These are phyloP conservation scores for Hypselothyrea guttata DNA, from an alignment of 2,888 invertebrate species.

Conservation along the genomic window DNA sequence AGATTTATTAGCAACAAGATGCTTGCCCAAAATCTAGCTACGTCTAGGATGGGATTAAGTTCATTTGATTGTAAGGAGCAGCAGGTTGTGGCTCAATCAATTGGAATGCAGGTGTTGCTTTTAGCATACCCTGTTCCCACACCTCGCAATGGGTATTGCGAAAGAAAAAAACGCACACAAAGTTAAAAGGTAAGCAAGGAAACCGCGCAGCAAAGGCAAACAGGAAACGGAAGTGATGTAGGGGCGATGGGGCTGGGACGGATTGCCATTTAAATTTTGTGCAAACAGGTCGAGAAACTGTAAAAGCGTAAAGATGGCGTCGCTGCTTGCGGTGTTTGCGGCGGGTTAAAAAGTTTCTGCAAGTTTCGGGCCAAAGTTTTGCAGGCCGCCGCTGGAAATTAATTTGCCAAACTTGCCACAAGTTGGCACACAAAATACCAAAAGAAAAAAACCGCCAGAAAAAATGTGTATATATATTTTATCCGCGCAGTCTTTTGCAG, in stretches of 20 bases:
- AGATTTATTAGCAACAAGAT: not conserved
- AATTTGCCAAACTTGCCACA: slow-evolving; percentile 77
- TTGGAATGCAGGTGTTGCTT: too few relatives aligned
- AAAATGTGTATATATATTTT: slow-evolving; percentile 15
- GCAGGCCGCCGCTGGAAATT: slow-evolving; percentile 72
- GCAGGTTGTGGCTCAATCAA: too few relatives aligned
- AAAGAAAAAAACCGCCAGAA: slow-evolving; percentile 13
- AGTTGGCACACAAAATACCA: slow-evolving; percentile 53
- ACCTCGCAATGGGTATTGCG: too few relatives aligned
- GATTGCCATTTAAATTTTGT: slow-evolving; percentile 73
- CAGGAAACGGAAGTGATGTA: slow-evolving; percentile 53
- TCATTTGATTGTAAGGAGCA: too few relatives aligned
- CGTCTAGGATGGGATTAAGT: too few relatives aligned
- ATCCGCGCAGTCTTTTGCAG: slow-evolving; percentile 43
- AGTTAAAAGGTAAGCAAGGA: slow-evolving; percentile 71
- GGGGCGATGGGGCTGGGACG: slow-evolving; percentile 1
- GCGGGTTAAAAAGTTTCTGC: slow-evolving; percentile 75
- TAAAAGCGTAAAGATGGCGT: slow-evolving; percentile 72
- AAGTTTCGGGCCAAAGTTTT: slow-evolving; percentile 68
- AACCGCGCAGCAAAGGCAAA: slow-evolving; percentile 55
- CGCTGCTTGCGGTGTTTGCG: slow-evolving; percentile 70
- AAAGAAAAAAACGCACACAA: slow-evolving; percentile 20
- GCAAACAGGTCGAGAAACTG: slow-evolving; percentile 78
- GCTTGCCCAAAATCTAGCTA: too few relatives aligned
- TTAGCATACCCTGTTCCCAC: too few relatives aligned